Percentiles rank a stretch among this genome's conserved stretches.
These are phyloP conservation scores for Platichthys flesus DNA, from an alignment of 2,113 vertebrate species.

Conservation along the genomic window DNA sequence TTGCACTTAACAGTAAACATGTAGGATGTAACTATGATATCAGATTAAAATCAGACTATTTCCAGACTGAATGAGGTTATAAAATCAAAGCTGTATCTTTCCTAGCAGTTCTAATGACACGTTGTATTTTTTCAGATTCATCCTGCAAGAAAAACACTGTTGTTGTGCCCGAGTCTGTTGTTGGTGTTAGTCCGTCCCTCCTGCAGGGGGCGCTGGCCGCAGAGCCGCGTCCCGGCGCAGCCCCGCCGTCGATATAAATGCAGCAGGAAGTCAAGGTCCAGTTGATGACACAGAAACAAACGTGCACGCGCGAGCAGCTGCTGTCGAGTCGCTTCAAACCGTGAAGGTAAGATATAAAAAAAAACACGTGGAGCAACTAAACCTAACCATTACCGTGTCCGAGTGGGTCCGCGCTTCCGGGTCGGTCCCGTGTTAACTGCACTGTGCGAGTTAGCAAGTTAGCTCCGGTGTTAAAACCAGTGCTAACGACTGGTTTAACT, in stretches of 20 bases:
- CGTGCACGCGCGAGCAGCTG: conserved; percentile 8
- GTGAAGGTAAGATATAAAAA: conserved; percentile 49
- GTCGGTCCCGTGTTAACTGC: rapidly evolving
- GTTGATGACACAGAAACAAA: conserved; percentile 10
- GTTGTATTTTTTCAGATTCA: too few relatives aligned
- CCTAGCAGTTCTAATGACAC: too few relatives aligned
- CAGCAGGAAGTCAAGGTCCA: conserved; percentile 41
- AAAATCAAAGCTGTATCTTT: not conserved
- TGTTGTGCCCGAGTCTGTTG: too few relatives aligned
- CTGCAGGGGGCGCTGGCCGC: conserved; percentile 53
- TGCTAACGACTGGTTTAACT: not conserved
- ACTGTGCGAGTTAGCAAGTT: not conserved
- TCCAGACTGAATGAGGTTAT: too few relatives aligned
- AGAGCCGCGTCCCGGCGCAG: not conserved
- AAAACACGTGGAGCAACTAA: not conserved
- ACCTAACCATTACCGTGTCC: not conserved
- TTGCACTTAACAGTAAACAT: not conserved
- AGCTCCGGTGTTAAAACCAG: not conserved
- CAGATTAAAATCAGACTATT: not conserved
- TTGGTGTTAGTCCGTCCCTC: conserved; percentile 10
- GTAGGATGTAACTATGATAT: not conserved
- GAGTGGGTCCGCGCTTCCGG: rapidly evolving
- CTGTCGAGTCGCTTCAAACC: conserved; percentile 8
- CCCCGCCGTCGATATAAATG: conserved; percentile 59
- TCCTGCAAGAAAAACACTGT: too few relatives aligned